These are phyloP conservation scores for Drosophila falleni DNA, from an alignment of 2,888 invertebrate species.

Conservation along the genomic window DNA sequence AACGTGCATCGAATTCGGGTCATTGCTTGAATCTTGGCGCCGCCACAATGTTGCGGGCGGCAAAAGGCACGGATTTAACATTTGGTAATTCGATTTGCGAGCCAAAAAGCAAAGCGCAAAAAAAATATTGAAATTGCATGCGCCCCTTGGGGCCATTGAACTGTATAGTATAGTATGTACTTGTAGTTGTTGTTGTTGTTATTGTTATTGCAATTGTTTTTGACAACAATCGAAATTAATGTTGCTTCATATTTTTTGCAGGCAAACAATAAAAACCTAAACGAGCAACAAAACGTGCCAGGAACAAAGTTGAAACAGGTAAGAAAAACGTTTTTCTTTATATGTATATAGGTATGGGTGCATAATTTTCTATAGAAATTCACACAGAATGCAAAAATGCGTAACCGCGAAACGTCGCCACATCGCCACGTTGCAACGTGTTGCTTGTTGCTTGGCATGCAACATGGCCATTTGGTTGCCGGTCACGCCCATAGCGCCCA, in stretches of 20 bases:
- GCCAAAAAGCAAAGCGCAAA: constrained; percentile 13
- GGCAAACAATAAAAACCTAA: constrained; percentile 37
- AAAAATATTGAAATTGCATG: constrained; percentile 52
- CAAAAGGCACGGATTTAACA: constrained; percentile 39
- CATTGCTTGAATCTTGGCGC: constrained; percentile 60
- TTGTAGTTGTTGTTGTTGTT: constrained; percentile 18
- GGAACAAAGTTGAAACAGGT: constrained; percentile 63
- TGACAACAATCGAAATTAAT: constrained; percentile 51
- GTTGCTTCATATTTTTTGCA: constrained; percentile 47
- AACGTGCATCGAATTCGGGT: constrained; percentile 79
- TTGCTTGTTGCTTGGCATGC: constrained; percentile 59
- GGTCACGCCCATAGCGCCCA: constrained; percentile 41
- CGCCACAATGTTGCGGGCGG: constrained; percentile 32
- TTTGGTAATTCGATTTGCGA: constrained; percentile 75
- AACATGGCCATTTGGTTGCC: constrained; percentile 16
- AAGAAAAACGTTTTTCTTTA: constrained; percentile 24
- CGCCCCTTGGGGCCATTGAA: constrained; percentile 63
- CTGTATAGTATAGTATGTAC: constrained; percentile 36
- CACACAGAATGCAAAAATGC: constrained; percentile 72
- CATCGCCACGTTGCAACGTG: neutral
- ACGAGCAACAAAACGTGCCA: constrained; percentile 48
- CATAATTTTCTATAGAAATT: constrained; percentile 46
- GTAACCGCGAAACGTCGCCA: constrained; percentile 47
- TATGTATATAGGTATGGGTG: neutral
- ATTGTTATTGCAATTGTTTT: constrained; percentile 29